Evolutionary conservation across 2,113 vertebrate species (phyloP).

Genomic region (Arvicanthis niloticus): DNA sequence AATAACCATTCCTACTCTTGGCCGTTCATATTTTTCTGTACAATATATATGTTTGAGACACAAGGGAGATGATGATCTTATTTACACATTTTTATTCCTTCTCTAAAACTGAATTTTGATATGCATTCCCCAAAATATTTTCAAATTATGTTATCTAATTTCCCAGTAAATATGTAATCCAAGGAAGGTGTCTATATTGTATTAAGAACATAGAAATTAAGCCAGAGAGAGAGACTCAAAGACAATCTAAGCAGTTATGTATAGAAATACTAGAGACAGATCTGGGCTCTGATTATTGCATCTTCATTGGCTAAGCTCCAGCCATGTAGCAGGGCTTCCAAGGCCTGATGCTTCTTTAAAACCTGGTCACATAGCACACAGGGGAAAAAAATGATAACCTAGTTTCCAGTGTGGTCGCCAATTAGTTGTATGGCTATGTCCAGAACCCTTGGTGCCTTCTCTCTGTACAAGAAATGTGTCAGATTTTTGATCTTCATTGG

Average conservation of each 20-base stretch:
- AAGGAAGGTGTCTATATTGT: background rate
- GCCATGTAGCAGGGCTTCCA: background rate
- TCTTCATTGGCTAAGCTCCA: background rate
- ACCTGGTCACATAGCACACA: background rate
- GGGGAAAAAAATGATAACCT: background rate
- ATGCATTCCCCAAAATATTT: constrained; percentile 29
- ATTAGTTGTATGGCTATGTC: background rate
- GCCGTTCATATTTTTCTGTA: background rate
- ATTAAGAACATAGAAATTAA: background rate
- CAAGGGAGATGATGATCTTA: background rate
- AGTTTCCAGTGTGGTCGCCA: background rate
- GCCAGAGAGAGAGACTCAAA: background rate
- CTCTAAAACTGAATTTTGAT: constrained; percentile 2
- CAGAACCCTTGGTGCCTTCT: background rate
- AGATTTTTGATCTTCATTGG: background rate
- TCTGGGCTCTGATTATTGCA: background rate
- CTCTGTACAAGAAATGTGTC: background rate
- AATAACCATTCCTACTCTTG: background rate
- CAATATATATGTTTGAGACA: background rate
- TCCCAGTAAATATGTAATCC: background rate
- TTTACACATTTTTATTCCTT: background rate
- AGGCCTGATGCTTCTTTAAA: background rate
- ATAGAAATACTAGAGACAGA: background rate
- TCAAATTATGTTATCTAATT: background rate
- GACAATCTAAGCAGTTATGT: background rate